A percentile compares a stretch with the other conserved stretches of the same genome.
These are phyloP conservation scores for Gymnoscopelus braueri DNA, from an alignment of 2,797 vertebrate species.

Conservation along the genomic window DNA sequence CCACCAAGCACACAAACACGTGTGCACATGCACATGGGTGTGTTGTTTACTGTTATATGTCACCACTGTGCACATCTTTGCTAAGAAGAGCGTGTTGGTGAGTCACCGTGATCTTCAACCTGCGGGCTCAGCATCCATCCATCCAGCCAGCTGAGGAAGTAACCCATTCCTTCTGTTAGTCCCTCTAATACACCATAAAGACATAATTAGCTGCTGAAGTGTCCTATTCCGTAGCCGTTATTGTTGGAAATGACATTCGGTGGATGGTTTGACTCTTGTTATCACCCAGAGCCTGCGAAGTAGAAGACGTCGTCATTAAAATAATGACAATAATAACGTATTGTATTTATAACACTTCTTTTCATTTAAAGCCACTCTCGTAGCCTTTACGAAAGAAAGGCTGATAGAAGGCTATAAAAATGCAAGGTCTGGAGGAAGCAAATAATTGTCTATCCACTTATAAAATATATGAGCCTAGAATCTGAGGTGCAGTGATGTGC, in stretches of 20 bases:
- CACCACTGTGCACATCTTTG: slow-evolving; percentile 69
- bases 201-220: slow-evolving; percentile 69
- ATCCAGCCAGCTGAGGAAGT: slow-evolving; percentile 69
- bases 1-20: not conserved
- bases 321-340: too few species aligned
- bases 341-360: too few species aligned
- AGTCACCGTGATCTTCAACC: slow-evolving; percentile 72
- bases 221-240: slow-evolving; percentile 43
- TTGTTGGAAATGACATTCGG: slow-evolving; percentile 57
- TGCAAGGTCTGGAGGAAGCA: too few species aligned
- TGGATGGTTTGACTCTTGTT: slow-evolving; percentile 35
- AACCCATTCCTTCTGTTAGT: slow-evolving; percentile 73
- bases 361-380: too few species aligned
- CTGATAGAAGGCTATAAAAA: too few species aligned
- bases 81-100: slow-evolving; percentile 63
- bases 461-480: too few species aligned
- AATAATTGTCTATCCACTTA: too few species aligned
- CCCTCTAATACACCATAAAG: slow-evolving; percentile 70
- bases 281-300: too few species aligned
- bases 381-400: too few species aligned
- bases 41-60: slow-evolving; percentile 5
- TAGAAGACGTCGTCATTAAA: too few species aligned
- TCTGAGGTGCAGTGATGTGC: too few species aligned
- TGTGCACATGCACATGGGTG: not conserved
- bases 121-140: slow-evolving; percentile 68